Base-by-base conservation (phyloP, 2,797 vertebrate species). In the Pogonophryne albipinna region DNA sequence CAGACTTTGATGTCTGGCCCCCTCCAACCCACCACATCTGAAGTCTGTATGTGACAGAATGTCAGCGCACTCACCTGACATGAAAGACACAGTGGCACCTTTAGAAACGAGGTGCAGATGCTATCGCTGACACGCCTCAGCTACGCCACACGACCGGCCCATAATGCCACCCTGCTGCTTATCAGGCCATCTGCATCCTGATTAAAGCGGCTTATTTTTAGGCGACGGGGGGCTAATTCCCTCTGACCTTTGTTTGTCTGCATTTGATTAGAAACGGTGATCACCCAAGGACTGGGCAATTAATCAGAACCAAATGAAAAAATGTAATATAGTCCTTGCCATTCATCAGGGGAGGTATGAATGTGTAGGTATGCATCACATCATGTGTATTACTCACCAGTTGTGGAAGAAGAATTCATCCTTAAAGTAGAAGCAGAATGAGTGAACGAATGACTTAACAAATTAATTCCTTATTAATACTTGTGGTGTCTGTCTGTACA, bases 141-240 rank as follows among this genome's bases (percentile, higher is more conserved):
- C 83, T 65, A 53, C 53, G 66, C 86, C 77, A 71, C 85, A 81
- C 14, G 62, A 76, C 71, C 56, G 23, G 67, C 67, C 78, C 70
- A 50, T 71, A 64, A 85, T 82, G 71, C 80, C 82, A 68, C 71
- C 75, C 73, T 27, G 75, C 76, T 71, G 77, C 88, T 88, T 88
- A 92, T 93, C 92, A 41, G 69, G 51, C 85, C 85, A 89, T 93
- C 89, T 91, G 91, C 84, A 91, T 74, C 81, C 78, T 91, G 87
- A 92, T 93, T 91, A 93, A 91, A 86, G 83, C 81, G 53, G 89
- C 84, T 91, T 92, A 85, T 89, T 90, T 92, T 87, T 80, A 67
- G 85, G 79, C 17, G 0, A 46, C 47, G 51, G 80, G 82, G 61
- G 83, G 72, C 84, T 90, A 88, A 93, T 92, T 91, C 82, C 76